phyloP scores from a whole-genome alignment of 1,140 invertebrate species.

The Metaphire vulgaris region DNA sequence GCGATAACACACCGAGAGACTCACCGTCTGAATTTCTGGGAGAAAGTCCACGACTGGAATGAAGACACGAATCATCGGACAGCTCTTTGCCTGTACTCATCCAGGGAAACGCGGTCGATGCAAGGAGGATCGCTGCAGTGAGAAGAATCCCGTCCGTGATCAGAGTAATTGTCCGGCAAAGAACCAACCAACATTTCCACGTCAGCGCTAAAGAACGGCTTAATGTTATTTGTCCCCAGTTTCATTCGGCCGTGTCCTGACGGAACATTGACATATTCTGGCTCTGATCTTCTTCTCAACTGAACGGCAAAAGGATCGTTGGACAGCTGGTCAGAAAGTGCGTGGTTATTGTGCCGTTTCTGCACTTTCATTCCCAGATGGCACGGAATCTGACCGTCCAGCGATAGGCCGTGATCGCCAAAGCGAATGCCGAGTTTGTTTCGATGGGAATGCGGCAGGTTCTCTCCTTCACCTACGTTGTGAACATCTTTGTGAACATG shows the following conservation, averaged over 20 bases:
- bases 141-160: background rate
- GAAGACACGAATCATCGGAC: background rate
- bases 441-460: background rate
- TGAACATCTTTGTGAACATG: background rate
- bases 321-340: background rate
- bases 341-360: background rate
- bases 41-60: background rate
- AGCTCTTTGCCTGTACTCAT: background rate
- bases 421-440: background rate
- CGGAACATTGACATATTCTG: slow-evolving; percentile 17
- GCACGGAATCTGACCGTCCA: no score
- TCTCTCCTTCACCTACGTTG: background rate
- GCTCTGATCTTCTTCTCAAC: slow-evolving; percentile 13
- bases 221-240: background rate
- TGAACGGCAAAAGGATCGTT: background rate
- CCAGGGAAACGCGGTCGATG: background rate
- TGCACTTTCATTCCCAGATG: background rate
- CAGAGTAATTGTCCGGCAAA: background rate
- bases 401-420: background rate
- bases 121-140: background rate
- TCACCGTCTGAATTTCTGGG: background rate
- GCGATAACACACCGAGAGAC: no score
- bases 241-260: background rate
- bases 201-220: background rate
- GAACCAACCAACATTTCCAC: background rate